These are phyloP conservation scores for Enteromius unitaeniatus DNA, from an alignment of 2,797 vertebrate genomes.

Conservation along the genomic window DNA sequence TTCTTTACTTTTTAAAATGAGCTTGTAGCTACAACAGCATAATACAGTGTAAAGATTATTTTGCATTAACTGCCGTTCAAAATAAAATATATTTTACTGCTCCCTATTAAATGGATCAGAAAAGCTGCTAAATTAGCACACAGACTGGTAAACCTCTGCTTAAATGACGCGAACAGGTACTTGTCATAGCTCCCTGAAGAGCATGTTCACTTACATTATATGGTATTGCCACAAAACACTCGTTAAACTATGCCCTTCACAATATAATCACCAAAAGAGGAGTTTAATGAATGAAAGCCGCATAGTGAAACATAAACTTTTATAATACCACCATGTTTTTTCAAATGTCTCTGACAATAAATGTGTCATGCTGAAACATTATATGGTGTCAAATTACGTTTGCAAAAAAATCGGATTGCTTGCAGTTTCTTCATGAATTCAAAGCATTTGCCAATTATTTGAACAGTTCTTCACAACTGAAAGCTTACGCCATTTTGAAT, in stretches of 20 bases:
- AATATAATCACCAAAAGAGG: constrained; percentile 16
- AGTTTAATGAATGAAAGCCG: constrained; percentile 49
- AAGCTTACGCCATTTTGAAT: not conserved
- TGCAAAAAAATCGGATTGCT: not conserved
- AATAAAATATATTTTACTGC: not conserved
- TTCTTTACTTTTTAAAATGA: no score
- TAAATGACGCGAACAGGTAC: not conserved
- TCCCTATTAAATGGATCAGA: not conserved
- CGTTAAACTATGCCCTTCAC: constrained; percentile 51
- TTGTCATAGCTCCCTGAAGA: constrained; percentile 18
- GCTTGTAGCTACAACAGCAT: not conserved
- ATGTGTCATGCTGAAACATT: constrained; percentile 16
- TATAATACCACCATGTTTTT: constrained; percentile 44
- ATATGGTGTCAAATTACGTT: not conserved
- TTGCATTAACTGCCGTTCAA: not conserved
- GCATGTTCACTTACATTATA: constrained; percentile 12
- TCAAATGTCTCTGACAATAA: constrained; percentile 37
- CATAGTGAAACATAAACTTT: constrained; percentile 65
- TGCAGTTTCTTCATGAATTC: constrained; percentile 1
- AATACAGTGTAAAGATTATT: not conserved
- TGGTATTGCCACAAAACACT: constrained; percentile 21
- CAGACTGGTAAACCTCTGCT: constrained; percentile 21
- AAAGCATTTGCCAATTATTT: constrained; percentile 1
- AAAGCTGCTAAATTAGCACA: not conserved
- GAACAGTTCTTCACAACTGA: not conserved